These are phyloP conservation scores for Drosophila ficusphila DNA, from an alignment of 1,140 invertebrate species.

Conservation along the genomic window DNA sequence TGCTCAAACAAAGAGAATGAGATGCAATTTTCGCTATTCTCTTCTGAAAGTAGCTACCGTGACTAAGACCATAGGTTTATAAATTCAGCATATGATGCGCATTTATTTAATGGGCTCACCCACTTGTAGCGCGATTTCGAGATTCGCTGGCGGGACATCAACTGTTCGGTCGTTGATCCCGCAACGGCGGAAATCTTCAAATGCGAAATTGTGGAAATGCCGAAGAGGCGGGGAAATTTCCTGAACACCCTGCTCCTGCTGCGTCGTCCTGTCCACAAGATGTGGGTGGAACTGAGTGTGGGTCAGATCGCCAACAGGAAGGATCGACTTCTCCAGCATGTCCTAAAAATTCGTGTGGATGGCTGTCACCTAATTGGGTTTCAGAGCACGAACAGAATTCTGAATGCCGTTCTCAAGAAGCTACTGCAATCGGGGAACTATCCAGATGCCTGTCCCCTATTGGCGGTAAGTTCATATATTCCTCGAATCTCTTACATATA, in stretches of 20 bases:
- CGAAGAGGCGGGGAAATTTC: constrained; percentile 49
- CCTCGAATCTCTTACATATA: not conserved
- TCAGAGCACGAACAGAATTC: constrained; percentile 40
- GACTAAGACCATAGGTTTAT: constrained; percentile 33
- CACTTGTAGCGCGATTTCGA: constrained; percentile 56
- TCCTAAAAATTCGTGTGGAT: constrained; percentile 44
- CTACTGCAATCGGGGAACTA: constrained; percentile 49
- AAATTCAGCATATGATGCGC: constrained; percentile 32
- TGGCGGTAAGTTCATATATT: constrained; percentile 32
- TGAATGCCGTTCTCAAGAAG: constrained; percentile 46
- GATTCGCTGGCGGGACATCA: constrained; percentile 49
- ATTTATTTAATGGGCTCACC: constrained; percentile 39
- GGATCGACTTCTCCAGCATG: constrained; percentile 13
- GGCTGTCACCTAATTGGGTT: constrained; percentile 30
- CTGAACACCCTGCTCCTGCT: constrained; percentile 33
- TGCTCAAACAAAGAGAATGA: not conserved
- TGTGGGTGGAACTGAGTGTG: constrained; percentile 41
- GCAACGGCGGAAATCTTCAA: constrained; percentile 16
- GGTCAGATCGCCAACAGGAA: constrained; percentile 14
- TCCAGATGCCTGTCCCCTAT: constrained; percentile 38
- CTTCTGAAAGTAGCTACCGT: constrained; percentile 9
- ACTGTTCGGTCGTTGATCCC: constrained; percentile 46
- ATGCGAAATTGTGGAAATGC: constrained; percentile 38
- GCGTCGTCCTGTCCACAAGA: constrained; percentile 5
- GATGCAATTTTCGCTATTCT: constrained; percentile 7